These are phyloP conservation scores for Eilema griseolum DNA, from an alignment of 2,888 invertebrate species.

Conservation along the genomic window DNA sequence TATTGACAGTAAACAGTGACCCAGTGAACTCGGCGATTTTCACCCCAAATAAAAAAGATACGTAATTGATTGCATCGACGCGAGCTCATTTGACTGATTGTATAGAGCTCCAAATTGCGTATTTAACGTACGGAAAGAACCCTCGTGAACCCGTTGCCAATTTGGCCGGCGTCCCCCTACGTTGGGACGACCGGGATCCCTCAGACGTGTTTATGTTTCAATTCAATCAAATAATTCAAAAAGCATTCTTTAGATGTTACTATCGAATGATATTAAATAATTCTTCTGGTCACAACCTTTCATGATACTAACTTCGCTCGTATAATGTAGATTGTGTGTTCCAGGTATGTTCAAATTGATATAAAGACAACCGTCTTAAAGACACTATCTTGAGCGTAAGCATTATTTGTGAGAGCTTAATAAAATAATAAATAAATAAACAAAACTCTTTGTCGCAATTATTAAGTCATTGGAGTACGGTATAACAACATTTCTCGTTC, in stretches of 20 bases:
- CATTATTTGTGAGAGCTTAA: too few relatives aligned
- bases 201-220: slow-evolving; percentile 72
- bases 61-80: slow-evolving; percentile 83
- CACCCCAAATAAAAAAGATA: slow-evolving; percentile 73
- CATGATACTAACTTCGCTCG: background rate
- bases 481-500: background rate
- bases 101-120: slow-evolving; percentile 82
- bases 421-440: too few relatives aligned
- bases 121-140: slow-evolving; percentile 84
- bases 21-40: slow-evolving; percentile 67
- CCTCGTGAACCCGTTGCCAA: slow-evolving; percentile 81
- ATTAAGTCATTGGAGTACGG: background rate
- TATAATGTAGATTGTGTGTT: background rate
- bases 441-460: too few relatives aligned
- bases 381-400: too few relatives aligned
- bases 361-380: background rate
- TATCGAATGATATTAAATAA: slow-evolving; percentile 26
- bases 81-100: slow-evolving; percentile 84
- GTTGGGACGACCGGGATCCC: slow-evolving; percentile 55
- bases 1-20: slow-evolving; percentile 55
- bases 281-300: background rate
- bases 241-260: slow-evolving; percentile 54
- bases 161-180: slow-evolving; percentile 70
- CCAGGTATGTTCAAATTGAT: background rate
- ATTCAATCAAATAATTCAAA: slow-evolving; percentile 68